Evolutionary conservation across 2,888 invertebrate genomes (phyloP), one percentile per base, ranked within the genome.

Genomic region (Trilocha varians): DNA sequence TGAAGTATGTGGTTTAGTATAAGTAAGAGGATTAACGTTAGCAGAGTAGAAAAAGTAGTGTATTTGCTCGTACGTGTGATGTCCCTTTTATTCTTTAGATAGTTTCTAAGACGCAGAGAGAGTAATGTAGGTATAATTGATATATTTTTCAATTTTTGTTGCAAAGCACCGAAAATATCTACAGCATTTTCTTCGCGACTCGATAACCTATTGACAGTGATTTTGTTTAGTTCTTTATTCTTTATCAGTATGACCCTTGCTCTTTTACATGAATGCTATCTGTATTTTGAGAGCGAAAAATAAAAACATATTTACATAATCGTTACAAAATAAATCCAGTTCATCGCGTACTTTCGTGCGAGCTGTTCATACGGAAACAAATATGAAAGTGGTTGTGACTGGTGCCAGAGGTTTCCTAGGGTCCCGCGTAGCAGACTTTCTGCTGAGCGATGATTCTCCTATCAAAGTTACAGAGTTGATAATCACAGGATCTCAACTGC

Each of bases 361-460:
- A 32, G 9, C 13, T 13, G 4, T 2, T 16, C n/a, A 9, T n/a
- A 13, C n/a, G 8, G n/a, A 13, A 32, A 66, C 16, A 13, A 49
- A 43, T 16, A 74, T 74, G 74, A 65, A 69, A 40, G 57, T 74
- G 1, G 60, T 67, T 3, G 57, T 74, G 16, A 74, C 72, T 4
- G 73, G 74, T 14, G 74, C 70, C 1, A 65, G 62, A 0, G 73
- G 74, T 0, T 74, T 67, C 39, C 42, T 74, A 8, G 72, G 70
- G 0, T 51, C 57, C 1, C 61, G 60, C 1, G 39, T 70, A 5
- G 61, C 60, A 5, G 58, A 59, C 15, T 52, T 52, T 8, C 49
- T 71, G 11, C 48, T 69, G 6, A 47, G 43, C 14, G 38, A 52
- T 5, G 40, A 53, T 36, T 57, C 60, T 15, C 59, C 58, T 14